Conservation (phyloP, 2,797 vertebrate genomes). For the Epinephelus malabaricus region DNA sequence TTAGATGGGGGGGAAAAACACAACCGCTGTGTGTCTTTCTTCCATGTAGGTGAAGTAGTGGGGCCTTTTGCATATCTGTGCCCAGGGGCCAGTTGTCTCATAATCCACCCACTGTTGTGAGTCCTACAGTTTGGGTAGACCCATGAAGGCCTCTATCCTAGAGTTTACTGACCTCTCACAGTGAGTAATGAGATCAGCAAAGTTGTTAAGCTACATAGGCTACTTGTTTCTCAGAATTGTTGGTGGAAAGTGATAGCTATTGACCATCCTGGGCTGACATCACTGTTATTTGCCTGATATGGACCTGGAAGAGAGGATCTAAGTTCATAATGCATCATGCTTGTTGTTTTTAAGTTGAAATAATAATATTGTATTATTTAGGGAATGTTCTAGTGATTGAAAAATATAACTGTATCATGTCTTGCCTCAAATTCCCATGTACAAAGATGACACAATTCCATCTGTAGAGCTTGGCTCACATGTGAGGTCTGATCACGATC, state of each 20-base stretch:
- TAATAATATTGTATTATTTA: neutral
- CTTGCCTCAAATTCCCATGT: conserved; percentile 6
- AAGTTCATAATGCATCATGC: neutral
- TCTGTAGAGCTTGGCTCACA: conserved; percentile 64
- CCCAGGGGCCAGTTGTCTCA: no score
- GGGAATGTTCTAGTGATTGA: neutral
- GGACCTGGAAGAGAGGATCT: neutral
- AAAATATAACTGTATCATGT: conserved; percentile 21
- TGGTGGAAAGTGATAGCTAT: neutral
- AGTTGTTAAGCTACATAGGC: neutral
- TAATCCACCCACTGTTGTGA: no score
- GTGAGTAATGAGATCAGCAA: conserved; percentile 16
- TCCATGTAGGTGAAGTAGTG: no score
- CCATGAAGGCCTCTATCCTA: no score
- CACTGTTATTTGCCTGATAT: neutral
- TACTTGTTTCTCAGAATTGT: conserved; percentile 10
- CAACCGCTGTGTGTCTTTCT: no score
- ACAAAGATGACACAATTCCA: conserved; percentile 57
- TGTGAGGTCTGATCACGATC: conserved; percentile 72
- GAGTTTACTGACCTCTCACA: no score
- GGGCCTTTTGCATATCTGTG: no score
- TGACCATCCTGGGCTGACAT: neutral
- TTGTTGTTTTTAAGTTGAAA: neutral
- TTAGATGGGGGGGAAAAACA: no score
- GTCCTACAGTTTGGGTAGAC: no score